A percentile compares a stretch with the other conserved stretches of the same genome.
Conservation (phyloP, 2,888 invertebrate genomes). For the Clostera curtula region DNA sequence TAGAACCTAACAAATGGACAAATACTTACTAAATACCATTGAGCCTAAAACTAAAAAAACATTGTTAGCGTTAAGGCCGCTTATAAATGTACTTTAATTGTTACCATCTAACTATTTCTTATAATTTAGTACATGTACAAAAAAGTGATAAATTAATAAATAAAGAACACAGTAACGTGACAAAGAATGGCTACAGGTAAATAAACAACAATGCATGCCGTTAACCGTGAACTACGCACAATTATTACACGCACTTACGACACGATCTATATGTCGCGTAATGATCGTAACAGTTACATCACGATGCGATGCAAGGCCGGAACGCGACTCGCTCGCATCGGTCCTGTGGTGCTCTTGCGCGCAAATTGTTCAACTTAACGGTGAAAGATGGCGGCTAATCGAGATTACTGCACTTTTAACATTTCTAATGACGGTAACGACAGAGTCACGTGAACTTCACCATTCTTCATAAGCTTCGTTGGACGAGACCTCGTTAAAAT, state of each 20-base stretch:
- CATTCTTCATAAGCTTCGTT: no score
- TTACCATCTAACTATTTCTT: no score
- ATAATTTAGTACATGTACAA: no score
- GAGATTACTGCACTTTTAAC: slow-evolving; percentile 18
- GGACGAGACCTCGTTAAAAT: no score
- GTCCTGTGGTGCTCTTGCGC: slow-evolving; percentile 46
- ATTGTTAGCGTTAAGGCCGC: no score
- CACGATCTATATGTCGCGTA: slow-evolving; percentile 55
- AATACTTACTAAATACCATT: no score
- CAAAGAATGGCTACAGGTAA: no score
- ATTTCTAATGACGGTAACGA: slow-evolving; percentile 21
- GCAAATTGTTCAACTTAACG: slow-evolving; percentile 70
- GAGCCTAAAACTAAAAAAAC: no score
- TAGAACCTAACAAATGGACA: no score
- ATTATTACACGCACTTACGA: slow-evolving; percentile 40
- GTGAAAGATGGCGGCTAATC: slow-evolving; percentile 32
- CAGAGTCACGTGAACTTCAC: slow-evolving; percentile 6
- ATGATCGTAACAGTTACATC: slow-evolving; percentile 60
- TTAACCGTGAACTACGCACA: slow-evolving; percentile 21
- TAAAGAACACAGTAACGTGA: no score
- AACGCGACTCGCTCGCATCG: slow-evolving; percentile 32
- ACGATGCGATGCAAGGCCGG: slow-evolving; percentile 32
- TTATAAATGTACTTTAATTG: no score
- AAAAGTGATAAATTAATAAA: no score
- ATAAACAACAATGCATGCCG: slow-evolving; percentile 15